Evolutionary conservation across 2,113 vertebrate species (phyloP), one percentile per base, ranked within the genome.

Genomic region (Neogobius melanostomus): DNA sequence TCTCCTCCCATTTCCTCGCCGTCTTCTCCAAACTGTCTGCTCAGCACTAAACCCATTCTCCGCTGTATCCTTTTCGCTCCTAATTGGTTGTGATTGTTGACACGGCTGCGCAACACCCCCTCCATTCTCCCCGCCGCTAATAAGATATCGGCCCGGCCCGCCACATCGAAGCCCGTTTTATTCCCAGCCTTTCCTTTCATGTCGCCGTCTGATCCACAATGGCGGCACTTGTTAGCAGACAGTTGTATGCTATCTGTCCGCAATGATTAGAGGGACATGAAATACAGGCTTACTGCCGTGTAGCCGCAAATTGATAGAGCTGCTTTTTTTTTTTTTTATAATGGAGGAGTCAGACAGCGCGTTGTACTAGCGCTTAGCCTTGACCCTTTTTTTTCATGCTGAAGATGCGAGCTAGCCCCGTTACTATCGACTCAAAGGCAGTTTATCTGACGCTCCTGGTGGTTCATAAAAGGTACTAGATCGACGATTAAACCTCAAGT

Each of bases 81-180:
- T 56, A 56, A 56, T 56, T 56, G 53, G 17, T 11, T 28, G 53
- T 28, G 53, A 56, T 56, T 56, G 53, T 56, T 56, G 53, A 56
- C 53, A 56, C 11, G 53, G 11, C 53, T 56, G 17, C 53, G 17
- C 17, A 10, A 36, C 8, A 21, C 16, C 52, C 28, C 15, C 52
- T 21, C 52, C 52, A 21, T 54, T 54, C 52, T 54, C 11, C 28
- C 52, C 17, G 10, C 53, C 5, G 53, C 53, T 56, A 56, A 56
- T 56, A 56, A 56, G 53, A 56, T 21, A 56, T 28, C 21, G 9
- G 17, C 17, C 17, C 17, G 53, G 53, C 17, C 53, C 53, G 17
- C 17, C 11, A 21, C 53, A 21, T 11, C 5, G 17, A 56, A 56
- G 5, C 8, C 53, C 2, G 17, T 21, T 56, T 56, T 56, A 11